Base-by-base conservation (phyloP, 2,888 invertebrate genomes). In the Diaphora mendica region DNA sequence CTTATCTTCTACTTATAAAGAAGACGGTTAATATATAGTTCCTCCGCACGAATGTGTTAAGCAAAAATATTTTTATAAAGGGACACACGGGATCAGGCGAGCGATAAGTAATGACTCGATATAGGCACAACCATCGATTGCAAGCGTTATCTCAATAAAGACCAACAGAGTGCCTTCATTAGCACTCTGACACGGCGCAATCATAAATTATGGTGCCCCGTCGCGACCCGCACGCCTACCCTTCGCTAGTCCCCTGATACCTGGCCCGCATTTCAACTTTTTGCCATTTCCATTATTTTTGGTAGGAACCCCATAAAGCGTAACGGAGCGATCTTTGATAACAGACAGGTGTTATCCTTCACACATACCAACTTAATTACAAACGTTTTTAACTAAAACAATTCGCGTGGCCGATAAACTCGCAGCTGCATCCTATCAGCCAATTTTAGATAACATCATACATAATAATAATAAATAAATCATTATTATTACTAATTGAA, bases 131-230 rank as follows among this genome's bases (percentile, higher is more conserved):
- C 88, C 89, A 91, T 91, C 91, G 92, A 92, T 94, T 94, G 92
- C 92, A 87, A 92, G 91, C 92, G 92, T 93, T 95, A 95, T 95
- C 95, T 95, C 94, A 95, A 95, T 95, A 95, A 95, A 95, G 94
- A 93, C 91, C 93, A 94, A 93, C 94, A 91, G 92, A 94, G 94
- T 93, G 94, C 92, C 93, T 95, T 95, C 95, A 95, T 95, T 95
- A 95, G 93, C 93, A 93, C 94, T 93, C 92, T 95, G 95, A 94
- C 95, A 93, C 92, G 92, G 91, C 89, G 92, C 90, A 92, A 94
- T 95, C 95, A 94, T 95, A 95, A 95, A 95, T 95, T 94, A 91
- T 91, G 94, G 93, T 91, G 89, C 94, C 95, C 95, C 91, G 93
- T 88, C 89, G 95, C 91, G 94, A 86, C 93, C 93, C 93, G 91